A percentile compares a stretch with the other conserved stretches of the same genome.
These are phyloP conservation scores for Drosophila ustulata DNA, from an alignment of 2,888 invertebrate species.

Conservation along the genomic window DNA sequence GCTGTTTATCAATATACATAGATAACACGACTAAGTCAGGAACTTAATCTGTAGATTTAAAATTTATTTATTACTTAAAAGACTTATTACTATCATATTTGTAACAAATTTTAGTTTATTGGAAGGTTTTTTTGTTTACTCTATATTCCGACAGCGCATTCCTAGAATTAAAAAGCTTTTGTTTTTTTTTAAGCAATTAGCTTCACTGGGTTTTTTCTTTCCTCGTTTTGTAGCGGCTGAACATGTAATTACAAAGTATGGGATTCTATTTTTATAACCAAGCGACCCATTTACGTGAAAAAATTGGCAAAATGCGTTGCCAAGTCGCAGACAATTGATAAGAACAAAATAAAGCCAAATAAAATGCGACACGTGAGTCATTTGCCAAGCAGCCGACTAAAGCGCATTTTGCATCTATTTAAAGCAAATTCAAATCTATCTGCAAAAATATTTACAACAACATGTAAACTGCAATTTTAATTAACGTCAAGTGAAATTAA, in stretches of 20 bases:
- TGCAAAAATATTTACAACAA: constrained; percentile 35
- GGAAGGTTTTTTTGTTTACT: too few relatives aligned
- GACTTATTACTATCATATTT: neutral
- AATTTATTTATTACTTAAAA: neutral
- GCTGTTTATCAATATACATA: neutral
- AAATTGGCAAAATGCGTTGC: constrained; percentile 41
- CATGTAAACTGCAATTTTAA: constrained; percentile 59
- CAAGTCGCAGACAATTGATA: constrained; percentile 56
- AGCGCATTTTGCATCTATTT: constrained; percentile 47
- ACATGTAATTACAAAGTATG: constrained; percentile 31
- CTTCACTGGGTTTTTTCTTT: neutral
- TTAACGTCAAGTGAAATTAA: constrained; percentile 52
- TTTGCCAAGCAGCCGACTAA: constrained; percentile 48
- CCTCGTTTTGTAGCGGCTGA: neutral
- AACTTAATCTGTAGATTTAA: neutral
- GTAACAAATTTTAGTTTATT: neutral
- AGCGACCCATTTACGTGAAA: constrained; percentile 62
- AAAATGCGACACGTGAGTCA: constrained; percentile 62
- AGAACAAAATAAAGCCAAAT: constrained; percentile 41
- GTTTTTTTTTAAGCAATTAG: neutral
- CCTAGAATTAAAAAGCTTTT: neutral
- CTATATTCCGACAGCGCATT: neutral
- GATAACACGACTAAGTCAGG: neutral
- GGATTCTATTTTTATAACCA: constrained; percentile 55
- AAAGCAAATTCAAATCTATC: constrained; percentile 13